These are phyloP conservation scores for Drepana falcataria DNA, from an alignment of 2,888 invertebrate genomes.

Conservation along the genomic window DNA sequence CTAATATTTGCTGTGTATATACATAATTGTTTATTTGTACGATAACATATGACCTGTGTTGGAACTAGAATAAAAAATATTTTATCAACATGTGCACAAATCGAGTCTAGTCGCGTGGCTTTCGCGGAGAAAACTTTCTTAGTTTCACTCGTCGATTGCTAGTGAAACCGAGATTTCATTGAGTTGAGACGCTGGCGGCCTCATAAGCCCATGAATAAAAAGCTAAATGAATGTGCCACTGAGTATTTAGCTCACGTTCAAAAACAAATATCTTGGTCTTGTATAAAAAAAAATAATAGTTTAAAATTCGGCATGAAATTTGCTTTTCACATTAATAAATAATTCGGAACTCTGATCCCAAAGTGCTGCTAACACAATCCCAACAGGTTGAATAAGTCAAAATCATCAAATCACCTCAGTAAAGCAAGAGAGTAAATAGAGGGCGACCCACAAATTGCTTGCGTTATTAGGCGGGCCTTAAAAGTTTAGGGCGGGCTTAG, in stretches of 20 bases:
- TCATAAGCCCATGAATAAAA: conserved; percentile 11
- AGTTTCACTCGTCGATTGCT: conserved; percentile 55
- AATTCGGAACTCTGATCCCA: conserved; percentile 36
- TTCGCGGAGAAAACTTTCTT: conserved; percentile 63
- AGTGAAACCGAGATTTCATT: conserved; percentile 52
- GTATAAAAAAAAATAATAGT: background rate
- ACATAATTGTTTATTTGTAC: too few relatives aligned
- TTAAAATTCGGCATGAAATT: conserved; percentile 9
- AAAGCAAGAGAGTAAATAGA: conserved; percentile 71
- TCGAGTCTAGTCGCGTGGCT: conserved; percentile 55
- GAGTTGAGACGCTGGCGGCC: conserved; percentile 12
- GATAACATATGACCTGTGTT: too few relatives aligned
- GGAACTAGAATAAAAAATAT: too few relatives aligned
- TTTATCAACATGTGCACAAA: conserved; percentile 7
- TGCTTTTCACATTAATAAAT: conserved; percentile 25
- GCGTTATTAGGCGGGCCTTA: conserved; percentile 74
- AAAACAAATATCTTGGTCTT: background rate
- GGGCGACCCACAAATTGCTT: conserved; percentile 72
- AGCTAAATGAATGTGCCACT: conserved; percentile 8
- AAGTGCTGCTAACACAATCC: conserved; percentile 38
- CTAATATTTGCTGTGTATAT: too few relatives aligned
- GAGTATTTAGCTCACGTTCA: background rate
- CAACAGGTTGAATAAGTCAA: conserved; percentile 70
- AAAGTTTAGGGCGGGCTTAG: conserved; percentile 72
- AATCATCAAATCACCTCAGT: conserved; percentile 76